phyloP scores from a whole-genome alignment of 2,888 invertebrate genomes.

The Lordiphosa fenestrarum region DNA sequence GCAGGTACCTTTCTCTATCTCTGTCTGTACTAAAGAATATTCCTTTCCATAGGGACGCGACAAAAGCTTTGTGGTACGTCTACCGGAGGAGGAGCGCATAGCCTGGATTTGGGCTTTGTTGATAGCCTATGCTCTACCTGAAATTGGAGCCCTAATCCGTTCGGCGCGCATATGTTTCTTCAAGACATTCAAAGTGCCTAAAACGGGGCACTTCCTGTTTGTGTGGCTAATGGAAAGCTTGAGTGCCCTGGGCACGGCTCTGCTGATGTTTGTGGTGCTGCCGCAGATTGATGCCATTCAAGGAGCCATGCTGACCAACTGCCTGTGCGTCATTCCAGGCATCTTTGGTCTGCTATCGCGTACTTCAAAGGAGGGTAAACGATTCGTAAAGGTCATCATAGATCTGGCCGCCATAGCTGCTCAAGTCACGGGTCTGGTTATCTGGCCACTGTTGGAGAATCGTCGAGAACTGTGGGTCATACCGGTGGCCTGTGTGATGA shows the following conservation, averaged over 20 bases:
- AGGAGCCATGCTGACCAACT: conserved; percentile 97
- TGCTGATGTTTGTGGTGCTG: conserved; percentile 92
- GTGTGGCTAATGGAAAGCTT: conserved; percentile 92
- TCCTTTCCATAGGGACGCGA: conserved; percentile 85
- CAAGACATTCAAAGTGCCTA: conserved; percentile 90
- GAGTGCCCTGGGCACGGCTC: conserved; percentile 91
- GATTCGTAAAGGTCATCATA: conserved; percentile 88
- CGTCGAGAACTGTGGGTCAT: conserved; percentile 91
- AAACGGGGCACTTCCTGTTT: conserved; percentile 78
- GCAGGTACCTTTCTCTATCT: conserved; percentile 20
- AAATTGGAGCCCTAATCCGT: conserved; percentile 91
- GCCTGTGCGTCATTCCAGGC: conserved; percentile 93
- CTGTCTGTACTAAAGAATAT: background rate
- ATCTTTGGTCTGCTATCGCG: conserved; percentile 88
- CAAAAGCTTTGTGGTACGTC: conserved; percentile 89
- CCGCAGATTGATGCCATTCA: conserved; percentile 96
- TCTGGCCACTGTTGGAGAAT: conserved; percentile 93
- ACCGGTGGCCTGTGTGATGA: conserved; percentile 90
- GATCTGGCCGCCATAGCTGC: conserved; percentile 93
- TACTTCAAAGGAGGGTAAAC: conserved; percentile 89
- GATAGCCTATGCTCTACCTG: conserved; percentile 93
- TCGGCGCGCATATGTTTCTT: conserved; percentile 93
- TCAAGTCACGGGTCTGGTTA: conserved; percentile 94
- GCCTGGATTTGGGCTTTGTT: conserved; percentile 96
- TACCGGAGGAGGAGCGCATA: conserved; percentile 92